A percentile compares a stretch with the other conserved stretches of the same genome.
phyloP scores from a whole-genome alignment of 2,797 vertebrate genomes.

The Gallirallus australis region DNA sequence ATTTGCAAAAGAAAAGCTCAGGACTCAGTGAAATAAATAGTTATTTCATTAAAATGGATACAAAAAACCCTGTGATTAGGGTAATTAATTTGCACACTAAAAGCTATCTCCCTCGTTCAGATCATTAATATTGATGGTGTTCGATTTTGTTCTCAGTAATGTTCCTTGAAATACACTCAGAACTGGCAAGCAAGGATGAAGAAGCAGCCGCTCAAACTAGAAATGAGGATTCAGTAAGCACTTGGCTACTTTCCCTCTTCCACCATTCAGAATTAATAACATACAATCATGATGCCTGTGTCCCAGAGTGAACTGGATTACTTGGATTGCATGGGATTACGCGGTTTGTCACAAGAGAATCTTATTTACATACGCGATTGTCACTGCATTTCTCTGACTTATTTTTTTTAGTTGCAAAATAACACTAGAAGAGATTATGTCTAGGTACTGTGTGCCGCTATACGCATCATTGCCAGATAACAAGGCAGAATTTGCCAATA shows the following conservation, averaged over 20 bases:
- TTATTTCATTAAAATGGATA: conserved; percentile 86
- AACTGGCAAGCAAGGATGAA: conserved; percentile 68
- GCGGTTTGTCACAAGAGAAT: conserved; percentile 27
- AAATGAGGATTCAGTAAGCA: conserved; percentile 51
- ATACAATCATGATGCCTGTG: neutral
- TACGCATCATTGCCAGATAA: conserved; percentile 60
- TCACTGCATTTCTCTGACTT: conserved; percentile 39
- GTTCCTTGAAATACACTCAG: conserved; percentile 80
- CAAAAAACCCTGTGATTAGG: conserved; percentile 85
- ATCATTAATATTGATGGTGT: conserved; percentile 86
- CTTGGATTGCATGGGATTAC: neutral
- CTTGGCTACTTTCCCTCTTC: conserved; percentile 34
- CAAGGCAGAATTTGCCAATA: conserved; percentile 72
- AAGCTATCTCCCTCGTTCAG: conserved; percentile 83
- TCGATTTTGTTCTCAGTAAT: conserved; percentile 82
- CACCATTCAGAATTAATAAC: conserved; percentile 48
- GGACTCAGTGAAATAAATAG: conserved; percentile 84
- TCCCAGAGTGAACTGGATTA: conserved; percentile 55
- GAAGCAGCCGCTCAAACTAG: conserved; percentile 33
- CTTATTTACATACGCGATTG: conserved; percentile 47
- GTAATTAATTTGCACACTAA: conserved; percentile 86
- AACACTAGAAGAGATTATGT: conserved; percentile 69
- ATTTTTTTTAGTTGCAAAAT: conserved; percentile 74
- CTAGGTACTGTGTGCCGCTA: conserved; percentile 61
- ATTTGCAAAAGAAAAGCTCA: conserved; percentile 85